Conservation (phyloP, 2,113 vertebrate species). For the Myocastor coypus region DNA sequence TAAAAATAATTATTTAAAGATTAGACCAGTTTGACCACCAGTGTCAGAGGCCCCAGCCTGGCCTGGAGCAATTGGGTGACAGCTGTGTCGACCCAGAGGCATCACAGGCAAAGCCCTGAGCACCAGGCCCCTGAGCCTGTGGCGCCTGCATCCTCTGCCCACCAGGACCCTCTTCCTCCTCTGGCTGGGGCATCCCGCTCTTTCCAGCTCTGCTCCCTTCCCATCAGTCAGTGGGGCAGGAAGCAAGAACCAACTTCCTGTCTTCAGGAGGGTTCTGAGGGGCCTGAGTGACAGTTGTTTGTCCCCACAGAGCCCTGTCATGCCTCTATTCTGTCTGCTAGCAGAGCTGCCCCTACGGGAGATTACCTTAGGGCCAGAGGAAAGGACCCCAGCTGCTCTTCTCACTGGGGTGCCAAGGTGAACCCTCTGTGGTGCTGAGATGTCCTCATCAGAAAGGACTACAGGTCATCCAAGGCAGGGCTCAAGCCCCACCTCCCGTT, state of each 20-base stretch:
- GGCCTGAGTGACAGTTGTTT: not conserved
- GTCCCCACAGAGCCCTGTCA: not conserved
- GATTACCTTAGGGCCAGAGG: not conserved
- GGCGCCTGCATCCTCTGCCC: too few relatives aligned
- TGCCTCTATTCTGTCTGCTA: not conserved
- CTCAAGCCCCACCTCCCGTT: accelerated
- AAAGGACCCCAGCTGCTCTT: not conserved
- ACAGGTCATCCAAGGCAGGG: not conserved
- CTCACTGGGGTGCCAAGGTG: not conserved
- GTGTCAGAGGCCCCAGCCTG: not conserved
- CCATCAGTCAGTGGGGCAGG: not conserved
- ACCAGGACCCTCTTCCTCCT: not conserved
- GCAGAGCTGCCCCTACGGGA: not conserved
- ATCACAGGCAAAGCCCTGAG: not conserved
- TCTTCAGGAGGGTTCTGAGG: not conserved
- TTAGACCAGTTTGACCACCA: not conserved
- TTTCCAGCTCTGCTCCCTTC: not conserved
- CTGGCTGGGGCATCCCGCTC: not conserved
- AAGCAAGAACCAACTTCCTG: not conserved
- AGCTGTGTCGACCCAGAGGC: not conserved
- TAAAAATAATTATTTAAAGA: not conserved
- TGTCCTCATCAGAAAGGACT: not conserved
- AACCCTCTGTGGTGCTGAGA: not conserved
- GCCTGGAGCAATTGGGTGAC: accelerated
- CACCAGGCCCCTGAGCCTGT: not conserved